phyloP scores from a whole-genome alignment of 2,797 vertebrate species.

The Gymnocypris eckloni region DNA sequence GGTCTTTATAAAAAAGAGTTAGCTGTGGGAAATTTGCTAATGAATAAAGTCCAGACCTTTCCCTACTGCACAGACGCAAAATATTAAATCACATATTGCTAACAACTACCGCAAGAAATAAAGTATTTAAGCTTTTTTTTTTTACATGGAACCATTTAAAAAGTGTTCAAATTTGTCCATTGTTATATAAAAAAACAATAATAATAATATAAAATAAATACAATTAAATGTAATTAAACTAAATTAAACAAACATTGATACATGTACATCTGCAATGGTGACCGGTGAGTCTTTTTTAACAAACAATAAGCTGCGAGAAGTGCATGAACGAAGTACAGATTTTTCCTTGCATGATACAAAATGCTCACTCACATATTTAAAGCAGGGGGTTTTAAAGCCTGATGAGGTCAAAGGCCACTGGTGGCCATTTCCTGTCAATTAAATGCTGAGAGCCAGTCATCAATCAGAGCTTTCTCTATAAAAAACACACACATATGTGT shows the following conservation, averaged over 20 bases:
- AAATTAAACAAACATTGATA: background rate
- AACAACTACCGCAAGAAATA: background rate
- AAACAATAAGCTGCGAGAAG: background rate
- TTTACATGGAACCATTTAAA: background rate
- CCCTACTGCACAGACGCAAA: background rate
- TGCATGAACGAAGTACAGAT: constrained; percentile 31
- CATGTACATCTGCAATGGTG: background rate
- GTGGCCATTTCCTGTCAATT: constrained; percentile 76
- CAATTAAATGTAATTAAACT: no score
- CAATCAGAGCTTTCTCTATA: constrained; percentile 67
- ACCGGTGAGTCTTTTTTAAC: background rate
- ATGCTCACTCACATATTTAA: constrained; percentile 51
- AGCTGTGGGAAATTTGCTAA: constrained; percentile 1
- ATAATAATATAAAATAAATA: no score
- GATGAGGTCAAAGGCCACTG: constrained; percentile 69
- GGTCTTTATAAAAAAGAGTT: constrained; percentile 7
- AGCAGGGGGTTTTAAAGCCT: constrained; percentile 56
- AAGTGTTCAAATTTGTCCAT: background rate
- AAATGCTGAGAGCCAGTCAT: constrained; percentile 68
- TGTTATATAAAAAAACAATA: no score
- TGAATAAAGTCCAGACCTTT: constrained; percentile 23
- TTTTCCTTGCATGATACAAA: background rate
- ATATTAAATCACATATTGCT: background rate
- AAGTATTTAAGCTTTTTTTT: background rate
- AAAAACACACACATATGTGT: constrained; percentile 34